phyloP scores from a whole-genome alignment of 2,797 vertebrate species.

The Garrulus glandarius region DNA sequence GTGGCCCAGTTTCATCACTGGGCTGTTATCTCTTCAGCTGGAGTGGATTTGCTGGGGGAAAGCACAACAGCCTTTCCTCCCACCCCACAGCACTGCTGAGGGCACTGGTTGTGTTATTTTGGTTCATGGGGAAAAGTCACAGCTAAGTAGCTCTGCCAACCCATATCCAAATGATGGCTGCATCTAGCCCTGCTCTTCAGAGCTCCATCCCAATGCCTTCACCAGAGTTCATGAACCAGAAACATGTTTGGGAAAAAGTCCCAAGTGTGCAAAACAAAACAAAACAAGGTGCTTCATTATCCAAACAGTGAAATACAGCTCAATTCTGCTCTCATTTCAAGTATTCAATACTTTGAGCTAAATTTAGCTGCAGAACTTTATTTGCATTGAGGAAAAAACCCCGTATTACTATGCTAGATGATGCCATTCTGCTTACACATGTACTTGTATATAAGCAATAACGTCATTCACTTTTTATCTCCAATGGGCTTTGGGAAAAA shows the following conservation, averaged over 20 bases:
- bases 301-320: background rate
- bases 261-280: background rate
- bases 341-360: background rate
- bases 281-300: background rate
- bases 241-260: background rate
- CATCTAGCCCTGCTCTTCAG: background rate
- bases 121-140: accelerated
- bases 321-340: background rate
- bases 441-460: background rate
- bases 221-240: background rate
- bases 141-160: background rate
- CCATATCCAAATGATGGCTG: background rate
- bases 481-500: background rate
- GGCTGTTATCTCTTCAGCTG: background rate
- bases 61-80: background rate
- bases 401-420: background rate
- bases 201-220: background rate
- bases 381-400: background rate
- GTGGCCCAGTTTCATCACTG: background rate
- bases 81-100: background rate
- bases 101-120: background rate
- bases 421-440: background rate
- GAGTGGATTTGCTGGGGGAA: background rate
- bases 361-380: background rate
- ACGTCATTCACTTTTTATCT: background rate